Conservation (phyloP, 1,140 invertebrate genomes). For the Lasioglossum albipes region DNA sequence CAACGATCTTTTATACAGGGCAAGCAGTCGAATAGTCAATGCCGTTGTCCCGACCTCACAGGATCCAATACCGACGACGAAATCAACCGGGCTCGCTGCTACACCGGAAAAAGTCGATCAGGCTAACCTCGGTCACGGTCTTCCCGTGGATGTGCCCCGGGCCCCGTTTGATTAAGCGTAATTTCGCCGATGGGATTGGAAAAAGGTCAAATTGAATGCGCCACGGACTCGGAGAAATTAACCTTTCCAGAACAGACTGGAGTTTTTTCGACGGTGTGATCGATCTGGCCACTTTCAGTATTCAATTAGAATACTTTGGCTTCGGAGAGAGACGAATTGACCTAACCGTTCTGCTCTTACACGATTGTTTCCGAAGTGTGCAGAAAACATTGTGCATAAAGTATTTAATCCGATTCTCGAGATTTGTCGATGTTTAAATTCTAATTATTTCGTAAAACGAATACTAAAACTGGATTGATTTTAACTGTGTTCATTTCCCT, state of each 20-base stretch:
- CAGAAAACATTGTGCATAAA: too few relatives aligned
- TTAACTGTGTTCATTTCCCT: too few relatives aligned
- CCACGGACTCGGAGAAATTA: background rate
- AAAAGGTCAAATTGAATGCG: constrained; percentile 1
- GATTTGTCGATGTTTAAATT: too few relatives aligned
- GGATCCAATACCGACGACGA: background rate
- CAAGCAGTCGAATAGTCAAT: background rate
- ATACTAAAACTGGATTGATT: too few relatives aligned
- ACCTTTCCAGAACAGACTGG: background rate
- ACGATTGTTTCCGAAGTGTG: too few relatives aligned
- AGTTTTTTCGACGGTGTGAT: background rate
- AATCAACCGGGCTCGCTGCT: background rate
- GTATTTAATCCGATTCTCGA: too few relatives aligned
- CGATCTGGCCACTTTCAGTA: background rate
- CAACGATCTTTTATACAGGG: background rate
- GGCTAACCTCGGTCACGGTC: background rate
- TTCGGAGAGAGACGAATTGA: too few relatives aligned
- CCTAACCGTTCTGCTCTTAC: too few relatives aligned
- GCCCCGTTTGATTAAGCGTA: constrained; percentile 2
- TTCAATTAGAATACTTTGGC: background rate
- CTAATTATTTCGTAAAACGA: too few relatives aligned
- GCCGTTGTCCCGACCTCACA: background rate
- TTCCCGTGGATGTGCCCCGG: background rate
- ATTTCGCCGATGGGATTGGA: background rate
- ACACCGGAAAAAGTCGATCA: background rate